A percentile compares a stretch with the other conserved stretches of the same genome.
phyloP scores from a whole-genome alignment of 2,888 invertebrate genomes.

The Crepidodera aurea region DNA sequence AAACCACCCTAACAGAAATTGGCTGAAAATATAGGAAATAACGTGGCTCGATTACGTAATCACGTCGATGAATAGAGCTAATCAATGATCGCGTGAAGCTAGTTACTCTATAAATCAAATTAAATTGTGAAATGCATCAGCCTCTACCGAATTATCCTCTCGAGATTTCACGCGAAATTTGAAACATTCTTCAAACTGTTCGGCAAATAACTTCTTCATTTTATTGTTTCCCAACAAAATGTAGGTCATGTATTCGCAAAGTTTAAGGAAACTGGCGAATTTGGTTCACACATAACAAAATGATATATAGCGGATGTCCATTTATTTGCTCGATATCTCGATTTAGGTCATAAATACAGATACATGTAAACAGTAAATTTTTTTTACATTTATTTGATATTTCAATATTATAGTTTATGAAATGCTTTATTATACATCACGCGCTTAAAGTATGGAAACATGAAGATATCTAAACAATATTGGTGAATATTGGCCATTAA shows the following conservation, averaged over 20 bases:
- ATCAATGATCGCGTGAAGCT: slow-evolving; percentile 2
- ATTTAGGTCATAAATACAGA: no score
- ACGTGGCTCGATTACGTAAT: not conserved
- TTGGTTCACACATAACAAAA: not conserved
- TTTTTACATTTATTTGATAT: no score
- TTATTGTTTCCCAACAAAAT: not conserved
- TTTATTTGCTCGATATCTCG: no score
- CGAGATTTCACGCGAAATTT: not conserved
- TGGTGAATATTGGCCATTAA: no score
- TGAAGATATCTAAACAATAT: no score
- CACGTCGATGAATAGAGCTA: not conserved
- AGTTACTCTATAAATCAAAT: not conserved
- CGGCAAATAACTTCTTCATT: not conserved
- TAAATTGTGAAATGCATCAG: not conserved
- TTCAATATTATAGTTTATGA: no score
- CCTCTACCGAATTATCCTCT: not conserved
- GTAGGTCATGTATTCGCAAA: not conserved
- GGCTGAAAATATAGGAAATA: not conserved
- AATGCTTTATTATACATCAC: no score
- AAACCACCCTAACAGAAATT: not conserved
- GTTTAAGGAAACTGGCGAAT: not conserved
- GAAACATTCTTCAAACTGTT: not conserved
- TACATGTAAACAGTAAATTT: no score
- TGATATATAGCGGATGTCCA: no score
- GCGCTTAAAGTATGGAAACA: no score